phyloP scores from a whole-genome alignment of 2,888 invertebrate species.

The Buathra laborator region DNA sequence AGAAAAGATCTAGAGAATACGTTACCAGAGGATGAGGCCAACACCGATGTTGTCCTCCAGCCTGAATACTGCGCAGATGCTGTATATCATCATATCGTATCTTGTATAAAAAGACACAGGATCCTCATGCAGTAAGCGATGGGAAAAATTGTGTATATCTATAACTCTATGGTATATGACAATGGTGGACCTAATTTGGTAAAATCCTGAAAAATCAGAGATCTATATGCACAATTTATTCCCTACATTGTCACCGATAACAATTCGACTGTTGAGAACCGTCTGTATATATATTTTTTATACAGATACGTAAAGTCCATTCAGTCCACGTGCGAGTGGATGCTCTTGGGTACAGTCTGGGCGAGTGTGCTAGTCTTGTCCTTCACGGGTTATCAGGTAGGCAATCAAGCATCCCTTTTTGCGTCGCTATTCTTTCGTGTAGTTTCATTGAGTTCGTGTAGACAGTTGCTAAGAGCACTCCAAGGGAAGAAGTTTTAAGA shows the following conservation, averaged over 20 bases:
- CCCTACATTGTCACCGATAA: too few relatives aligned
- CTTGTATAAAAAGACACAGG: conserved; percentile 20
- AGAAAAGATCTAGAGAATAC: conserved; percentile 7
- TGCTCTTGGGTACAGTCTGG: too few relatives aligned
- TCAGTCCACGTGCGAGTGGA: too few relatives aligned
- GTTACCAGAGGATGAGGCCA: background rate
- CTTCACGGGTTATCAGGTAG: background rate
- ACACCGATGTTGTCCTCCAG: background rate
- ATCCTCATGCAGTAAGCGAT: conserved; percentile 12
- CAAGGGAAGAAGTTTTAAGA: background rate
- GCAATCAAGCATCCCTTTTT: background rate
- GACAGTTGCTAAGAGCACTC: background rate
- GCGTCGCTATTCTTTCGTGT: background rate
- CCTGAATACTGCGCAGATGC: background rate
- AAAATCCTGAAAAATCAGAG: too few relatives aligned
- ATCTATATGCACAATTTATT: background rate
- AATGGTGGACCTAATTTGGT: too few relatives aligned
- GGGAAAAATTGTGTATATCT: too few relatives aligned
- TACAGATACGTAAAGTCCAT: background rate
- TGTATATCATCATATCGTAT: conserved; percentile 14
- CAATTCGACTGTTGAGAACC: too few relatives aligned
- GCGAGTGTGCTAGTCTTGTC: too few relatives aligned
- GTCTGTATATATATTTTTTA: background rate
- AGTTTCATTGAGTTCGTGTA: background rate
- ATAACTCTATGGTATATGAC: too few relatives aligned